A percentile compares a stretch with the other conserved stretches of the same genome.
These are phyloP conservation scores for Nibea albiflora DNA, from an alignment of 2,113 vertebrate genomes.

Conservation along the genomic window DNA sequence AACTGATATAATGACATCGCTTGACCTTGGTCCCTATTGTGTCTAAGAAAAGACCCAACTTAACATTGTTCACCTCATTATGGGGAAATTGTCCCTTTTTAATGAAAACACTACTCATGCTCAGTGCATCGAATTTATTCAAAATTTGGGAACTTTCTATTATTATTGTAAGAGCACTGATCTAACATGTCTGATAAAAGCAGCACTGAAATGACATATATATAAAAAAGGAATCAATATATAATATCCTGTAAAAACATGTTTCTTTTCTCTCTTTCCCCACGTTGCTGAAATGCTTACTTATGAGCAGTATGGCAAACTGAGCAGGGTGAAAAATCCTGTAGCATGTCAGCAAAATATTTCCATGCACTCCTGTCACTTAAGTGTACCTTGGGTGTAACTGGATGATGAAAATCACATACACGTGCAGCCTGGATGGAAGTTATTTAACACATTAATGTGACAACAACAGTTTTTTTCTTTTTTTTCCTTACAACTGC, in stretches of 20 bases:
- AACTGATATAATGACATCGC: neutral
- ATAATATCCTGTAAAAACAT: neutral
- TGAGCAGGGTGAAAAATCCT: constrained; percentile 13
- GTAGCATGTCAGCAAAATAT: constrained; percentile 27
- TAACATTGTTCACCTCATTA: neutral
- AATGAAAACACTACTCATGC: neutral
- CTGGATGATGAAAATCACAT: constrained; percentile 54
- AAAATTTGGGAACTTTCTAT: too few species aligned
- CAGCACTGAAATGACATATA: neutral
- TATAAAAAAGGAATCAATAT: neutral
- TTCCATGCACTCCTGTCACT: constrained; percentile 40
- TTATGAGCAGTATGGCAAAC: neutral
- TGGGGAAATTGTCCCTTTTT: neutral
- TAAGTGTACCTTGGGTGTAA: constrained; percentile 35
- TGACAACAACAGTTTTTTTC: constrained; percentile 11
- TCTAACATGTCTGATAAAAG: neutral
- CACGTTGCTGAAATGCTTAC: neutral
- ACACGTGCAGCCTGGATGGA: constrained; percentile 29
- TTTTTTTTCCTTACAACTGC: neutral
- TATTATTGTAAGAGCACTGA: too few species aligned
- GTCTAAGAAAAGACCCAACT: too few species aligned
- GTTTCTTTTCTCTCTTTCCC: constrained; percentile 14
- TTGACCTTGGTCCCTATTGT: neutral
- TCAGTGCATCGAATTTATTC: too few species aligned
- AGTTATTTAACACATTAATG: constrained; percentile 53